Evolutionary conservation across 2,113 vertebrate species (phyloP), one percentile per base, ranked within the genome.

Genomic region (Cyanistes caeruleus): DNA sequence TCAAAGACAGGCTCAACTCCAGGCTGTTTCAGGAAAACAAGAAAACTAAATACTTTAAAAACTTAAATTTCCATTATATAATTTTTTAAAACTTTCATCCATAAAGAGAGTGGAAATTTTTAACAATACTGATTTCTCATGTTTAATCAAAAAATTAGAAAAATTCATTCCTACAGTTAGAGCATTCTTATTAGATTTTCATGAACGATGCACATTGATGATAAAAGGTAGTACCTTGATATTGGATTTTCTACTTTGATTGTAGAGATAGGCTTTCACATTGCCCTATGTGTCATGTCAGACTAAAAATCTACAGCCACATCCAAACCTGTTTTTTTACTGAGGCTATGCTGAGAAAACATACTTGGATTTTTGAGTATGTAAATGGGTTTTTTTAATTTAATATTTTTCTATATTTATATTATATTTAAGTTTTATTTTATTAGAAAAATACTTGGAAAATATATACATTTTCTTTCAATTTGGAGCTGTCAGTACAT

Each of bases 61-160:
- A 2, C 7, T 1, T 31, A 3, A 0, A 21, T 52, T 95, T 86
- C 4, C 4, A 30, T 82, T 13, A 37, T 1, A 1, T 22, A 3
- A 5, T 13, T 37, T 90, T n/a, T 41, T 1, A 8, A 15, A 13
- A 6, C 27, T 52, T 74, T 9, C 3, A 44, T 28, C 52, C 65
- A 22, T 35, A 35, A 63, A 55, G 10, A 74, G 9, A 77, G 31
- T 3, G 0, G 79, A 48, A 13, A 44, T 4, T 20, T 93, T 75
- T 48, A 87, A n/a, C 9, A 22, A 15, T 55, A 84, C 3, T n/a
- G 5, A 8, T 74, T 88, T 84, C 48, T 75, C 31, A 56, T 60
- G 3, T 16, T 68, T 52, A 75, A 63, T 60, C 0, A 60, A 15
- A 49, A 62, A 63, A n/a, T 8, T 41, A 67, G 19, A 60, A 59